Conservation (phyloP, 2,888 invertebrate genomes). For the Hartigia nigra region DNA sequence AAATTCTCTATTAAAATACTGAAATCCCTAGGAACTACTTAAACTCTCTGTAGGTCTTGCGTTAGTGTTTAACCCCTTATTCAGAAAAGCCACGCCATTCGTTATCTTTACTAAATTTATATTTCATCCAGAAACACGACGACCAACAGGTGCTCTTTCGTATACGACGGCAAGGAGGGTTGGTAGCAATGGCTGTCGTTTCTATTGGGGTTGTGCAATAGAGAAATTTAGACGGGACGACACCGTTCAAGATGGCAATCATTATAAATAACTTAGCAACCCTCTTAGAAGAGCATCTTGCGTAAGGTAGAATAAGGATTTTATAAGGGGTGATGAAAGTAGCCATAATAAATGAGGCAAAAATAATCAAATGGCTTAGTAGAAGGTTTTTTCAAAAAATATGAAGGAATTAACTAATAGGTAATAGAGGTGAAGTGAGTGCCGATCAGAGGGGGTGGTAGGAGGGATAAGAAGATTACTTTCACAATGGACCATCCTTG, state of each 20-base stretch:
- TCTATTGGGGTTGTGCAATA: not conserved
- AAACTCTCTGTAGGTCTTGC: not conserved
- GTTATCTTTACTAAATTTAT: constrained; percentile 50
- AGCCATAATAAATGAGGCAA: constrained; percentile 48
- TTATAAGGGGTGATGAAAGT: constrained; percentile 44
- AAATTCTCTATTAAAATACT: not conserved
- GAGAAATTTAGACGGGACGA: not conserved
- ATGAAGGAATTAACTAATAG: constrained; percentile 42
- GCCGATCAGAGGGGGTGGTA: not conserved
- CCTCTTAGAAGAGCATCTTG: not conserved
- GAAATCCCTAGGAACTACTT: not conserved
- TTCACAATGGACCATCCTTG: constrained; percentile 21
- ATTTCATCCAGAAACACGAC: constrained; percentile 35
- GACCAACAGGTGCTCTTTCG: constrained; percentile 44
- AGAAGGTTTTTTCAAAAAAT: constrained; percentile 32
- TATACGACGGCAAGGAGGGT: not conserved
- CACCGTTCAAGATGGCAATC: constrained; percentile 38
- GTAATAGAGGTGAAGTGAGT: not conserved
- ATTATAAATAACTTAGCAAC: constrained; percentile 48
- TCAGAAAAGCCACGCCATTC: not conserved
- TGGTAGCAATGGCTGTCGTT: not conserved
- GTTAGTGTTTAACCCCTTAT: not conserved
- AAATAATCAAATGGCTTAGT: constrained; percentile 37
- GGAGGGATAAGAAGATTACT: constrained; percentile 6
- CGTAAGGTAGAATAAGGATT: constrained; percentile 42